A percentile compares a stretch with the other conserved stretches of the same genome.
These are phyloP conservation scores for Phengaris alcon DNA, from an alignment of 2,888 invertebrate species.

Conservation along the genomic window DNA sequence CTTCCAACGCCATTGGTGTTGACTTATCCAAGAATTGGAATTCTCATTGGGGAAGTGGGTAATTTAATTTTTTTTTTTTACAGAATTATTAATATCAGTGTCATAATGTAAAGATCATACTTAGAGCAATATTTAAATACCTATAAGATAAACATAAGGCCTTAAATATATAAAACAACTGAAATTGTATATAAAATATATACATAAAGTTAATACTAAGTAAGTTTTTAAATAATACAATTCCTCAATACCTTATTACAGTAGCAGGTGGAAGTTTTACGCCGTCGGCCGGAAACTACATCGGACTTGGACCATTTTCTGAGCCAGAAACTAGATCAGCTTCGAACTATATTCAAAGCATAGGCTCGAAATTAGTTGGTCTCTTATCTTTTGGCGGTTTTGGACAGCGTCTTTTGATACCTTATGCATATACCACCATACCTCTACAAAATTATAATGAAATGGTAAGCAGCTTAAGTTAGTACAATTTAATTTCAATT, in stretches of 20 bases:
- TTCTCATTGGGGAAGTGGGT: slow-evolving; percentile 79
- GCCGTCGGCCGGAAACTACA: slow-evolving; percentile 63
- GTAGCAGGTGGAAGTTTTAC: slow-evolving; percentile 70
- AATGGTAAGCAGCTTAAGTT: slow-evolving; percentile 50
- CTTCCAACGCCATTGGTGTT: slow-evolving; percentile 70
- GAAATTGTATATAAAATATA: too few relatives aligned
- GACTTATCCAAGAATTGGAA: slow-evolving; percentile 84
- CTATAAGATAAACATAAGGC: too few relatives aligned
- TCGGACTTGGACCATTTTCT: slow-evolving; percentile 77
- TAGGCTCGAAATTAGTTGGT: slow-evolving; percentile 64
- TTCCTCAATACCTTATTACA: slow-evolving; percentile 43
- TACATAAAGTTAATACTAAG: too few relatives aligned
- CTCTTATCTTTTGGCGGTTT: slow-evolving; percentile 83
- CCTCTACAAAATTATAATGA: slow-evolving; percentile 69
- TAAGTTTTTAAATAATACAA: too few relatives aligned
- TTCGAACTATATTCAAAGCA: slow-evolving; percentile 61
- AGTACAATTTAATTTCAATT: too few relatives aligned
- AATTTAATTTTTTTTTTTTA: not conserved
- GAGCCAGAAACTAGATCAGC: slow-evolving; percentile 75
- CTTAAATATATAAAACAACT: too few relatives aligned
- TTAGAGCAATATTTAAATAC: too few relatives aligned
- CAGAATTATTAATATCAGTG: too few relatives aligned
- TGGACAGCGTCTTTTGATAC: slow-evolving; percentile 80
- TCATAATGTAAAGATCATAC: too few relatives aligned
- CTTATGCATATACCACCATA: slow-evolving; percentile 74